These are phyloP conservation scores for Pandemis corylana DNA, from an alignment of 2,888 invertebrate species.

Conservation along the genomic window DNA sequence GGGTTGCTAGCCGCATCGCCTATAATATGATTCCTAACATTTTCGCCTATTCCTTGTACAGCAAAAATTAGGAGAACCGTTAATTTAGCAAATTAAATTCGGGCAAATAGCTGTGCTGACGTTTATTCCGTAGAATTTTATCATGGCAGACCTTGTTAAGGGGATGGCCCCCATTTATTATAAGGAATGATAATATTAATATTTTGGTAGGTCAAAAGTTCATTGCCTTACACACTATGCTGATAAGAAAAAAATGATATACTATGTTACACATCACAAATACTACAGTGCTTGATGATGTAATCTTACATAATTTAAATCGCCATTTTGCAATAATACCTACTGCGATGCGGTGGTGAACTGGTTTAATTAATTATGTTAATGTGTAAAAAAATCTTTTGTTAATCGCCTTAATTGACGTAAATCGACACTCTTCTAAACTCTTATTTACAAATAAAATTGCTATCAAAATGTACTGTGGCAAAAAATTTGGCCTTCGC, in stretches of 20 bases:
- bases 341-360: neutral
- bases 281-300: neutral
- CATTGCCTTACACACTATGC: neutral
- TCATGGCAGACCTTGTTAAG: neutral
- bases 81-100: too few species aligned
- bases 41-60: too few species aligned
- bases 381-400: too few species aligned
- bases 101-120: too few species aligned
- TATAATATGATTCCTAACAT: too few species aligned
- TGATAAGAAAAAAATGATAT: constrained; percentile 3
- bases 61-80: too few species aligned
- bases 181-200: neutral
- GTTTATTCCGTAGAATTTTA: neutral
- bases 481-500: neutral
- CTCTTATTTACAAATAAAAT: neutral
- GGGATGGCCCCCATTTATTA: neutral
- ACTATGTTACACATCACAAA: neutral
- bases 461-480: neutral
- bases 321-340: neutral
- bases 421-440: neutral
- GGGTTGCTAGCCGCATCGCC: too few species aligned
- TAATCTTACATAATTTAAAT: neutral
- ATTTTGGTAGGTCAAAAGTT: constrained; percentile 3
- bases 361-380: neutral
- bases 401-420: too few species aligned